Conservation (phyloP, 2,797 vertebrate species). For the Coccyzus lansbergi region DNA sequence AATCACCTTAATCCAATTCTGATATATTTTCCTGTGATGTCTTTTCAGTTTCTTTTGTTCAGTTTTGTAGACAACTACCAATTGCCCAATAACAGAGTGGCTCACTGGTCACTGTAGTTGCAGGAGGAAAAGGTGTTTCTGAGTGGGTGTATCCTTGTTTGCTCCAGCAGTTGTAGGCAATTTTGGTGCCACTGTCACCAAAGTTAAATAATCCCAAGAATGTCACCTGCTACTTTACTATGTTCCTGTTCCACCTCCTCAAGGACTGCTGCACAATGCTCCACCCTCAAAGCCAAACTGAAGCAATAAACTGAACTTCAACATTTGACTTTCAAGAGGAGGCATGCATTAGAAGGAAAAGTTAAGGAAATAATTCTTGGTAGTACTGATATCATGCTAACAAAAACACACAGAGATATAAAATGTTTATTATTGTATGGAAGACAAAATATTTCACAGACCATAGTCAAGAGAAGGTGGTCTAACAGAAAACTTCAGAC, state of each 20-base stretch:
- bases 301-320: background rate
- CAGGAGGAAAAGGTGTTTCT: background rate
- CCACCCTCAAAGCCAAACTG: background rate
- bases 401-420: background rate
- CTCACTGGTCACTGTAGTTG: background rate
- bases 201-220: background rate
- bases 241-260: background rate
- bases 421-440: background rate
- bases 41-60: background rate
- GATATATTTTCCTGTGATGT: background rate
- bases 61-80: background rate
- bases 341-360: background rate
- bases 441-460: background rate
- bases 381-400: background rate
- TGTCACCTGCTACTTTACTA: background rate
- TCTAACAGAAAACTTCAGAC: background rate
- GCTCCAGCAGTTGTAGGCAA: background rate
- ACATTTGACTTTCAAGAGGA: background rate
- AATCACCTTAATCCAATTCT: background rate
- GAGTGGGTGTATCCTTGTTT: background rate
- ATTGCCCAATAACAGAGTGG: background rate
- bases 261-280: background rate
- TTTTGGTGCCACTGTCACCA: background rate
- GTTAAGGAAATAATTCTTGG: background rate
- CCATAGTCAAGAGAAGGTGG: background rate